Evolutionary conservation across 64 coral and sea anemone genomes (phyloP).

Genomic region (Stichodactyla helianthus): DNA sequence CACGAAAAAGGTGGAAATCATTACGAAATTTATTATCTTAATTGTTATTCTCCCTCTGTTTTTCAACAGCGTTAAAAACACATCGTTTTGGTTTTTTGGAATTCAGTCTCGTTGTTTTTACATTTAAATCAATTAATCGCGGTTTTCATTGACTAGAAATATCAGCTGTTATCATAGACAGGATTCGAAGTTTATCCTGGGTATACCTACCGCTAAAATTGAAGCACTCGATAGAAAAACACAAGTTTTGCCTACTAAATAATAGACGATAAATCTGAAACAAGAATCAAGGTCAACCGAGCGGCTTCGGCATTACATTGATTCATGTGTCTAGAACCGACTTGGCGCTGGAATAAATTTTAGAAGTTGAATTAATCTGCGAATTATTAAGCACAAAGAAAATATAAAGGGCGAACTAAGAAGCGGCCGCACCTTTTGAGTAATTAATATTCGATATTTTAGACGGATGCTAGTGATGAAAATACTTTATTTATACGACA

Average conservation of each 20-base stretch:
- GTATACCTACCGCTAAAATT: neutral
- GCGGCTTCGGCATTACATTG: neutral
- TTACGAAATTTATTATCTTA: neutral
- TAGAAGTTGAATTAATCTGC: neutral
- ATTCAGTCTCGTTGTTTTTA: neutral
- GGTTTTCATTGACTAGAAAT: neutral
- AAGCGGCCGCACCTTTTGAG: neutral
- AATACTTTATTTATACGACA: neutral
- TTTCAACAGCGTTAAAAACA: too few species aligned
- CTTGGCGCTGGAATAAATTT: neutral
- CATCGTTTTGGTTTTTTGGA: neutral
- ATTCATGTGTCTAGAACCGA: neutral
- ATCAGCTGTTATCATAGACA: neutral
- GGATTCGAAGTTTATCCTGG: neutral
- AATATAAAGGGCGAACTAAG: neutral
- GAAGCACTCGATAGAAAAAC: neutral
- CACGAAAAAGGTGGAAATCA: neutral
- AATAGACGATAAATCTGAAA: neutral
- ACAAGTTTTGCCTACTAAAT: neutral
- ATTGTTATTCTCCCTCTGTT: neutral
- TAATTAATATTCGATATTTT: neutral
- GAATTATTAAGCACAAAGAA: neutral
- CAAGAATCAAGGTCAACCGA: neutral
- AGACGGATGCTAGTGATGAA: neutral
- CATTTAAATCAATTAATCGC: neutral